Evolutionary conservation across 2,888 invertebrate species (phyloP), one percentile per base, ranked within the genome.

Genomic region (Formica aserva): DNA sequence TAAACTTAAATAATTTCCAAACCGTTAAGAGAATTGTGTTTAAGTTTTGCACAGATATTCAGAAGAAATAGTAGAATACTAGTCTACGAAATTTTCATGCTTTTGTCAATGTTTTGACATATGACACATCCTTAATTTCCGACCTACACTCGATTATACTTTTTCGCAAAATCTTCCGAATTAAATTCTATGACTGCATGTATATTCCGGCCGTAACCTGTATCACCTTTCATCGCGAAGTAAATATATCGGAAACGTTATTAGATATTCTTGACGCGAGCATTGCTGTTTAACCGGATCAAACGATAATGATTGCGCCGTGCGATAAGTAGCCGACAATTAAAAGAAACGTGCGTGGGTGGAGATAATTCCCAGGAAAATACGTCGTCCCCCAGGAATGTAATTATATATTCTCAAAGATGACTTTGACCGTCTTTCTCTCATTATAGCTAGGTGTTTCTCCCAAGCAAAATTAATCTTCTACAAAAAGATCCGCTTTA

Each of bases 261-360:
- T 89, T 89, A 86, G 84, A 82, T 83, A 92, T 92, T 90, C 92
- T 75, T 72, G 69, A 72, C 90, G 85, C 88, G 87, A 83, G 83
- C 29, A 75, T 66, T 67, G 41, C 84, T 87, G 88, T 92, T 89
- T 90, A 92, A 92, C 87, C 86, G 90, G 89, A 92, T 92, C 90
- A 90, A 90, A 87, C 87, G 91, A 89, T 88, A 88, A 92, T 87
- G 87, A 91, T 85, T 82, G 78, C 48, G 67, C 63, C 35, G 55
- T 18, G 72, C 62, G 87, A 90, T 85, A 87, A 87, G 84, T 87
- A 86, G 82, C 75, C 84, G 75, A 55, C 72, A 78, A 87, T 88
- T 87, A 88, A 74, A 71, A 81, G 69, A 82, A 45, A 22, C 55
- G 52, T 26, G 83, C 71, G 84, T 86, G 72, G 85, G 85, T 63